Conservation (phyloP, 2,888 invertebrate genomes). For the Orthosia cruda region DNA sequence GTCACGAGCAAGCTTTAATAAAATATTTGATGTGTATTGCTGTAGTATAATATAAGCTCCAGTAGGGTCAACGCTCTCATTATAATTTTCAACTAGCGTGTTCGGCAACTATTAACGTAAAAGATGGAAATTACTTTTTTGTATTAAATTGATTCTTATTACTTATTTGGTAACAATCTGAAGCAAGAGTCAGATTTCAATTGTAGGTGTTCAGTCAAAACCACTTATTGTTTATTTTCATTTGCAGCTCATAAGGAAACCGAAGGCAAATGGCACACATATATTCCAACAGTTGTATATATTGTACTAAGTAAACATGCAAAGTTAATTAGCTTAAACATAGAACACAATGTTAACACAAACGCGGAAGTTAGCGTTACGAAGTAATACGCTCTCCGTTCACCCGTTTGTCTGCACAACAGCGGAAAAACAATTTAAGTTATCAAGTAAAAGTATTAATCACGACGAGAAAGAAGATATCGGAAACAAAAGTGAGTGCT, state of each 20-base stretch:
- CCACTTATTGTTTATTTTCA: constrained; percentile 25
- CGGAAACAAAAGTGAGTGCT: constrained; percentile 81
- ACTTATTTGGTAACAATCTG: constrained; percentile 25
- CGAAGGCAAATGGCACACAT: constrained; percentile 22
- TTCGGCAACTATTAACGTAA: constrained; percentile 22
- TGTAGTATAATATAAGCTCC: background rate
- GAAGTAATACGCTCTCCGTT: constrained; percentile 62
- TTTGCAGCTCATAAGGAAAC: constrained; percentile 25
- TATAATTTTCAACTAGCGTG: constrained; percentile 37
- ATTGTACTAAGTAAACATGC: constrained; percentile 59
- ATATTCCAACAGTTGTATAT: constrained; percentile 32
- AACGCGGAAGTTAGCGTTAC: constrained; percentile 38
- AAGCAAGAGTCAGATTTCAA: constrained; percentile 23
- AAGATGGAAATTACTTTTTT: constrained; percentile 46
- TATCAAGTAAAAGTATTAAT: constrained; percentile 84
- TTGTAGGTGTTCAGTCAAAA: background rate
- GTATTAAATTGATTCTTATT: constrained; percentile 42
- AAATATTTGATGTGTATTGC: constrained; percentile 20
- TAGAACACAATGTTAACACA: constrained; percentile 60
- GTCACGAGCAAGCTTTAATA: constrained; percentile 19
- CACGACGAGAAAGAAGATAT: constrained; percentile 81
- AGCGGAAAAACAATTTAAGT: constrained; percentile 78
- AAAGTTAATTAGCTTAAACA: constrained; percentile 67
- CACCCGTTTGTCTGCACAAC: constrained; percentile 67
- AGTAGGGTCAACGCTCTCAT: constrained; percentile 37